A percentile compares a stretch with the other conserved stretches of the same genome.
phyloP scores from a whole-genome alignment of 2,797 vertebrate genomes.

The Rhinichthys osculus region DNA sequence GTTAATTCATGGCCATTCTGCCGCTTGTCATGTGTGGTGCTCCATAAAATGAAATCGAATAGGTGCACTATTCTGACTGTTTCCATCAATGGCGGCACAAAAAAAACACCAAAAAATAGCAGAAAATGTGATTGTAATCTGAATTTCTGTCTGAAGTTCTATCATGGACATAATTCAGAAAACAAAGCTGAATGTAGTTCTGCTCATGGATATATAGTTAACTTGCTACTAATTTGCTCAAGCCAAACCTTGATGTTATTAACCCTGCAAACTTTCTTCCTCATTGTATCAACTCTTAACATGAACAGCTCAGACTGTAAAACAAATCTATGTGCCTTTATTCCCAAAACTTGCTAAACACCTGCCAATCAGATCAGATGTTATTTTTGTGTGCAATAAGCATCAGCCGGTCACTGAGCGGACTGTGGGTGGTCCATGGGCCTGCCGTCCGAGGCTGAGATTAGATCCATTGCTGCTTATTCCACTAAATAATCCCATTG shows the following conservation, averaged over 20 bases:
- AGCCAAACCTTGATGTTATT: background rate
- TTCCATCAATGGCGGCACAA: background rate
- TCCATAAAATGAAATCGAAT: background rate
- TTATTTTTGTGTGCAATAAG: background rate
- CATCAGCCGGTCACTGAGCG: background rate
- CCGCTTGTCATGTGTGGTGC: background rate
- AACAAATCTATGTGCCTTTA: background rate
- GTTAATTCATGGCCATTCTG: background rate
- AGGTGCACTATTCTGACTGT: background rate
- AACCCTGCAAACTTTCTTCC: background rate
- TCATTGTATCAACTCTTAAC: background rate
- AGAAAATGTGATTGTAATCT: background rate
- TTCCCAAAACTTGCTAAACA: background rate
- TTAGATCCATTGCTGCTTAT: slow-evolving; percentile 22
- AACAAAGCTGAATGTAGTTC: background rate
- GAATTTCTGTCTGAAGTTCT: background rate
- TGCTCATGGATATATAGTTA: background rate
- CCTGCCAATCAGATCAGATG: background rate
- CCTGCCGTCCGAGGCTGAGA: background rate
- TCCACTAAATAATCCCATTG: slow-evolving; percentile 29
- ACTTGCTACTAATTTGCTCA: background rate
- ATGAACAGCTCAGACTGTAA: background rate
- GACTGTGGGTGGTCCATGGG: background rate
- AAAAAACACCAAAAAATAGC: background rate
- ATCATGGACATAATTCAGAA: background rate